A percentile compares a stretch with the other conserved stretches of the same genome.
These are phyloP conservation scores for Julus scanicus DNA, from an alignment of 2,888 invertebrate species.

Conservation along the genomic window DNA sequence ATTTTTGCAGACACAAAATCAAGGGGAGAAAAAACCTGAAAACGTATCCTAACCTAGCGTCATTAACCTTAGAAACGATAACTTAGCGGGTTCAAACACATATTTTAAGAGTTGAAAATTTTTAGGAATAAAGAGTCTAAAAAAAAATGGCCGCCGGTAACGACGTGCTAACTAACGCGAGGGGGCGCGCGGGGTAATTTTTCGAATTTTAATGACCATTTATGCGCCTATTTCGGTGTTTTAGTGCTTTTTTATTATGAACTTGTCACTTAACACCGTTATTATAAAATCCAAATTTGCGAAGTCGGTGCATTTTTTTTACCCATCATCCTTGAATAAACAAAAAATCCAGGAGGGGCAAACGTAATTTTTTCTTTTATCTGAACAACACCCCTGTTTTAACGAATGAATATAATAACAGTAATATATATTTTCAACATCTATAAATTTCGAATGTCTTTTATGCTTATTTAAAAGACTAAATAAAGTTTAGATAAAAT, in stretches of 20 bases:
- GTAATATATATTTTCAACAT: no score
- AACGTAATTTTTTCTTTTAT: background rate
- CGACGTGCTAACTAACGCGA: background rate
- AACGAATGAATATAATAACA: no score
- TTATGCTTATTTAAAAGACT: no score
- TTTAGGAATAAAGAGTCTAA: background rate
- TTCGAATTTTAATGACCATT: background rate
- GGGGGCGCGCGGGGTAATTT: background rate
- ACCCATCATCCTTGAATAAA: background rate
- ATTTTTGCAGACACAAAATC: background rate
- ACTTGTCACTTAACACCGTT: slow-evolving; percentile 20
- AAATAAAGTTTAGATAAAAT: no score
- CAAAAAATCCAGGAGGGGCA: background rate
- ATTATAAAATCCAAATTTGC: slow-evolving; percentile 15
- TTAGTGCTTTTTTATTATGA: slow-evolving; percentile 7
- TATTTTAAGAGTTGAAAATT: background rate
- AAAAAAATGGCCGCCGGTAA: background rate
- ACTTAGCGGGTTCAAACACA: background rate
- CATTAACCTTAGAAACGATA: slow-evolving; percentile 31
- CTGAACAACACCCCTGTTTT: no score
- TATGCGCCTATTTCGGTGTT: background rate
- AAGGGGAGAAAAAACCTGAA: background rate
- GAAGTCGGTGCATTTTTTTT: background rate
- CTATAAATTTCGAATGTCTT: no score
- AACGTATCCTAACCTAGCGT: background rate